Evolutionary conservation across 2,888 invertebrate species (phyloP), one percentile per base, ranked within the genome.

Genomic region (Ditylenchus weischeri): DNA sequence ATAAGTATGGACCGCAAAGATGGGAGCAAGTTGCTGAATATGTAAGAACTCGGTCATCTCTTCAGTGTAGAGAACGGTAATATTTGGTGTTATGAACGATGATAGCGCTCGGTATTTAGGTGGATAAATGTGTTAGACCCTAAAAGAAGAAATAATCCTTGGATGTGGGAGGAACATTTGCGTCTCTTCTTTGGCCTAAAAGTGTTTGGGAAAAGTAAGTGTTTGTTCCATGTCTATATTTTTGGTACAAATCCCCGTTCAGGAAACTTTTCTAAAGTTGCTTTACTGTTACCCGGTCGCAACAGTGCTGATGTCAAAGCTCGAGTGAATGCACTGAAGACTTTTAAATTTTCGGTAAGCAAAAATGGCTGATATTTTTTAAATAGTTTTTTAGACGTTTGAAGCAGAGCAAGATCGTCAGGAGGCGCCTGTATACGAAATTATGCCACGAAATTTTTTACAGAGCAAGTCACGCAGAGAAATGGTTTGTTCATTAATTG

Each of bases 101-200:
- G 38, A 38, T 38, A 8, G 38, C 38, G 7, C 11, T 38, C 6
- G 38, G 13, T 54, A 48, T 66, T 57, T 23, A 71, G 74, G 23
- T 78, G 79, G 79, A 66, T 70, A 8, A 72, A 76, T 35, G 72
- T 72, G n/a, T 62, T 78, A 43, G 76, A 78, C 65, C 62, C 66
- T 36, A 70, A 73, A 1, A 66, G 70, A 61, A 68, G 76, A 54
- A 59, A 66, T 15, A 64, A 66, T 13, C 69, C 75, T 10, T 92
- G 91, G 89, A 86, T 88, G 0, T 79, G 84, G 15, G 87, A 87
- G 58, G 92, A 93, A 81, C 89, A 91, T 76, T 85, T 87, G 62
- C 86, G 87, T 61, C 84, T 93, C 3, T 79, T 86, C 48, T 85
- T 87, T 64, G 83, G 89, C 1, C 87, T 92, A 0, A 86, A 88